Evolutionary conservation across 1,140 invertebrate genomes (phyloP), one percentile per base, ranked within the genome.

Genomic region (Trissolcus basalis): DNA sequence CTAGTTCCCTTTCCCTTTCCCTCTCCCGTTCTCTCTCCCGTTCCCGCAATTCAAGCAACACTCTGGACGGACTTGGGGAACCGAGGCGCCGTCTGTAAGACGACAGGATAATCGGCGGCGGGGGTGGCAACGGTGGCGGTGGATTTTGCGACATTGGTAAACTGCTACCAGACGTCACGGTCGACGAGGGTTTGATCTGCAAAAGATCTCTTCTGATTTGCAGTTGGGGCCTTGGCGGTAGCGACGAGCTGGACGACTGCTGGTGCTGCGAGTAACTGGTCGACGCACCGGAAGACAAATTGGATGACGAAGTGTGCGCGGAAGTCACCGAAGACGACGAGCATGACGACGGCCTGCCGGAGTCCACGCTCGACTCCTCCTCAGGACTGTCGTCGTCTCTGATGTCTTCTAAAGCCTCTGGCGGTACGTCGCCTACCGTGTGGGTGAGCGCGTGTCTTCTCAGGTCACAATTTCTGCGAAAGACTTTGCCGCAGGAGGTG

Each of bases 401-500:
- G 12, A 89, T 92, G 76, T 93, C 93, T 48, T 93, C 92, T 5
- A 91, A 71, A 7, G 89, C 91, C 41, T 93, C 91, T 0, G 93
- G 90, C 0, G 93, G 93, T 0, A 95, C 92, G 79, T 95, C 94
- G 0, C 94, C 94, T 0, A 96, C 93, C 0, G 94, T 93, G 80
- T 96, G 96, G 0, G 95, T 96, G 33, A 96, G 83, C 8, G 94
- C 94, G 85, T 96, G 96, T 54, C 95, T 89, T 48, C 95, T 88
- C 6, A 96, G 89, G 83, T 96, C 95, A 85, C 95, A 96, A 82
- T 96, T 96, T 55, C 94, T 90, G 44, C 94, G 90, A 81, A 96
- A 96, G 0, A 96, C 94, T 81, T 96, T 97, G 32, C 94, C 94
- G 81, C 97, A 98, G 0, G 93, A 93, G 58, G 93, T 94, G 82